Evolutionary conservation across 2,113 vertebrate genomes (phyloP), one percentile per base, ranked within the genome.

Genomic region (Camarhynchus parvulus): DNA sequence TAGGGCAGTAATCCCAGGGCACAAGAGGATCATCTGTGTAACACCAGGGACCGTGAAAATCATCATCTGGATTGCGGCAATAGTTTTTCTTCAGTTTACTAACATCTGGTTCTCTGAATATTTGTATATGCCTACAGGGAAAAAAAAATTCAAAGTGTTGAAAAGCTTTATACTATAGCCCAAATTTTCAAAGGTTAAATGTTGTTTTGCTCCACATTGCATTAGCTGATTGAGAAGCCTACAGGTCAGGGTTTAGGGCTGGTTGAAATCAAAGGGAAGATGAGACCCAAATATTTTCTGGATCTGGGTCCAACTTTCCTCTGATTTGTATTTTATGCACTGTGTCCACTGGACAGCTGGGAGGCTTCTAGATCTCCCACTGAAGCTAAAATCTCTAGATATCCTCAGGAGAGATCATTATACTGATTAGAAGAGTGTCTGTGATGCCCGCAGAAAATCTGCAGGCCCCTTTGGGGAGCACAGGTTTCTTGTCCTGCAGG

Each of bases 31-130:
- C 98, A 94, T 98, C 99, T 37, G 99, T 99, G 95, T 99, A 99
- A 97, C 99, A 99, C 99, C 99, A 99, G 58, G 98, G 99, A n/a
- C 99, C 99, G 14, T 99, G 99, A 88, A 99, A 99, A 97, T 99
- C 99, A 69, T 99, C 98, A 83, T 99, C 99, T 47, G 99, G 99
- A 97, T 99, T 99, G 91, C 99, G 98, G 95, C 99, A 99, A 97
- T 98, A 99, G 97, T 98, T 99, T 95, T 97, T 98, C 94, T 98
- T 99, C 95, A 99, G 96, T 87, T 98, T 98, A 85, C 98, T 98
- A 64, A 98, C 97, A 96, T 97, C 98, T 95, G 98, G 98, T 95
- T 98, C 98, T 97, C 97, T 98, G 96, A 98, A 98, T 94, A 97
- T 90, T 87, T 96, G 95, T 87, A 98, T 98, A 94, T 98, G 98